Evolutionary conservation across 2,888 invertebrate species (phyloP), one percentile per base, ranked within the genome.

Genomic region (Pimpla rufipes): DNA sequence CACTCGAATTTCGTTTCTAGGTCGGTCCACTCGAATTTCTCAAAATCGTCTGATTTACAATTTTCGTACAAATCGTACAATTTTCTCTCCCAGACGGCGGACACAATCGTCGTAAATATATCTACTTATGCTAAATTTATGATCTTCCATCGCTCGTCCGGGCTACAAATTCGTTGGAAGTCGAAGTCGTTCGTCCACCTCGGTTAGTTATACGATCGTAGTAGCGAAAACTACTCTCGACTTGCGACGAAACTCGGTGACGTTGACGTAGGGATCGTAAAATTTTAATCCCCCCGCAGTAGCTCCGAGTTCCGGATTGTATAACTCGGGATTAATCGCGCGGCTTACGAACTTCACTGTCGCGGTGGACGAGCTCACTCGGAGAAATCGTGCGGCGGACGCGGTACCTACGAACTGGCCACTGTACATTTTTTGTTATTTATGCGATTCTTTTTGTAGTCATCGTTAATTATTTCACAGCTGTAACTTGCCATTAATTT

Each of bases 161-260:
- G 11, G 21, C 37, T 74, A 13, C 47, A 74, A 62, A 50, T 74
- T 74, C 8, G 40, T 71, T 57, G 40, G 23, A 16, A 42, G 55
- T 13, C 35, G 35, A 13, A 13, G n/a, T 23, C 40, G 7, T 23
- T 55, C 66, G 35, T n/a, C n/a, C 47, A 47, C 16, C 21, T 10
- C n/a, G 5, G 23, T 23, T 1, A 29, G 57, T n/a, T 29, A 13
- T 2, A 57, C 13, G 35, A 57, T 35, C 13, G 7, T n/a, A n/a
- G n/a, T n/a, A n/a, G n/a, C n/a, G n/a, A n/a, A 1, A 57, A 55
- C 23, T 21, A 57, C 11, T 13, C 1, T 35, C 8, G 18, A n/a
- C n/a, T 52, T 7, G 55, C 23, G 2, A 13, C 23, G n/a, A 16
- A 59, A 59, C 10, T 59, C 10, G 37, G 37, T 59, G 37, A 59